A percentile compares a stretch with the other conserved stretches of the same genome.
Conservation (phyloP, 2,797 vertebrate genomes). For the Schizopygopsis pylzovi region DNA sequence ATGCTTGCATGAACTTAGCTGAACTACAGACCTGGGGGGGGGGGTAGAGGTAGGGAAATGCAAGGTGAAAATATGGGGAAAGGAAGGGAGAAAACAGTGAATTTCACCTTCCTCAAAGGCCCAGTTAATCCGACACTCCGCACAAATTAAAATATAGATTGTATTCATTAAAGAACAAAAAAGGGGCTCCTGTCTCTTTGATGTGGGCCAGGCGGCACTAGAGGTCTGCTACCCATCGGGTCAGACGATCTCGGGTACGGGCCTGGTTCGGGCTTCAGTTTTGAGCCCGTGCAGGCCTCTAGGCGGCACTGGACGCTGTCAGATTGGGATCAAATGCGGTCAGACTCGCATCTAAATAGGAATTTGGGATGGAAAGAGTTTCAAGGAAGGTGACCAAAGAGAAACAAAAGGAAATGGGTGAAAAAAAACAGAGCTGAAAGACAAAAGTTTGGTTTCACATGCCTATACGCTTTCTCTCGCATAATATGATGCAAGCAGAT, state of each 20-base stretch:
- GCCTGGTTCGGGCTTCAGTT: too few species aligned
- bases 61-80: slow-evolving; percentile 16
- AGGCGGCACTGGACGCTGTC: slow-evolving; percentile 35
- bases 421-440: not conserved
- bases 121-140: slow-evolving; percentile 20
- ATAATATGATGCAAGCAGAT: not conserved
- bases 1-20: too few species aligned
- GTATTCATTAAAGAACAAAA: slow-evolving; percentile 46
- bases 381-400: slow-evolving; percentile 54
- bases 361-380: slow-evolving; percentile 15
- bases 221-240: too few species aligned
- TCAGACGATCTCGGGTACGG: too few species aligned
- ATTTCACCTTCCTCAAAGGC: slow-evolving; percentile 53
- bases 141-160: slow-evolving; percentile 53
- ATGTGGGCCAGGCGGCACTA: slow-evolving; percentile 39
- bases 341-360: slow-evolving; percentile 37
- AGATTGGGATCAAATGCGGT: slow-evolving; percentile 38
- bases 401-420: slow-evolving; percentile 27
- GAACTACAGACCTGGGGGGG: too few species aligned
- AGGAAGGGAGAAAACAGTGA: slow-evolving; percentile 10
- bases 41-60: not conserved
- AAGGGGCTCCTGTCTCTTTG: slow-evolving; percentile 40
- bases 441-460: slow-evolving; percentile 41
- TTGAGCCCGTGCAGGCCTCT: too few species aligned
- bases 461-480: slow-evolving; percentile 26